A percentile compares a stretch with the other conserved stretches of the same genome.
These are phyloP conservation scores for Strix uralensis DNA, from an alignment of 2,113 vertebrate species.

Conservation along the genomic window DNA sequence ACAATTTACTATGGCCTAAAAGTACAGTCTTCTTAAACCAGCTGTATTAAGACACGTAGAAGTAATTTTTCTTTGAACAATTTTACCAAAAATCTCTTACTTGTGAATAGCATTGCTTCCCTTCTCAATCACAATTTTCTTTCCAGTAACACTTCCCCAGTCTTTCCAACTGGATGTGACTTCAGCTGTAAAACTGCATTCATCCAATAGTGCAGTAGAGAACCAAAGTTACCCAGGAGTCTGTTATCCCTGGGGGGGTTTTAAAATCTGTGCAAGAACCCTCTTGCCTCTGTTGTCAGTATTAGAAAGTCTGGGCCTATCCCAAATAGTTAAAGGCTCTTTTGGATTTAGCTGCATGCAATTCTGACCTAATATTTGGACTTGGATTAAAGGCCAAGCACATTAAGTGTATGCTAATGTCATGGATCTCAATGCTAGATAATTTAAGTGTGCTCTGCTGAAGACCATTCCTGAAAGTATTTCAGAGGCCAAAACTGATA, in stretches of 20 bases:
- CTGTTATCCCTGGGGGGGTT: background rate
- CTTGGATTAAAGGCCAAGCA: background rate
- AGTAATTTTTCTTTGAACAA: background rate
- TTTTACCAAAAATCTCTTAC: background rate
- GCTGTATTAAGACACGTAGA: background rate
- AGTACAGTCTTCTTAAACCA: background rate
- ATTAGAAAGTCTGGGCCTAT: background rate
- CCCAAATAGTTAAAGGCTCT: background rate
- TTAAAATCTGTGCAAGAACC: background rate
- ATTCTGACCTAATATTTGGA: constrained; percentile 7
- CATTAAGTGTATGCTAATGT: background rate
- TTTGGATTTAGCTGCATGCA: background rate
- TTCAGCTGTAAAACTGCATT: background rate
- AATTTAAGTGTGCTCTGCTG: background rate
- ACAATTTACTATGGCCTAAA: background rate
- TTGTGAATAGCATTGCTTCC: background rate
- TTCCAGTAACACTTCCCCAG: background rate
- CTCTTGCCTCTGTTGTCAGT: background rate
- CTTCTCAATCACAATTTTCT: background rate
- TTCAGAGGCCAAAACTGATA: background rate
- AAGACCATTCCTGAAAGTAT: background rate
- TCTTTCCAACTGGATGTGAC: background rate
- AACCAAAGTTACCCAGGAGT: background rate
- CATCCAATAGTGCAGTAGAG: background rate
- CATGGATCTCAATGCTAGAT: background rate